Evolutionary conservation across 2,797 vertebrate species (phyloP), one percentile per base, ranked within the genome.

Genomic region (Anguilla anguilla): DNA sequence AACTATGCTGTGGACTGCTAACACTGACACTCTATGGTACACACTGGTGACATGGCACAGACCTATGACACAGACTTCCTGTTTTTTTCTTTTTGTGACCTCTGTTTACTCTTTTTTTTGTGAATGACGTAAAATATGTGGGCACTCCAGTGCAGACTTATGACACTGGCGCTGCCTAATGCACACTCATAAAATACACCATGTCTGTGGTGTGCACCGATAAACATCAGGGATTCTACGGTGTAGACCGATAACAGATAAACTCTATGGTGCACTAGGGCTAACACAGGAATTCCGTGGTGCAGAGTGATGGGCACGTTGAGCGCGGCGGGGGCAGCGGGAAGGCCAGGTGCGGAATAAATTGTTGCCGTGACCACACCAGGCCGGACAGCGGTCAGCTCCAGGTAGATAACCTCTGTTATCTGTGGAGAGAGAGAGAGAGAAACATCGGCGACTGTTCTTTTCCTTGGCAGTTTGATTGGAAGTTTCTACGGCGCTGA

Each of bases 401-500:
- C 92, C 91, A 91, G 92, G 92, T 93, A 92, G 92, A 95, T 90
- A 88, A 82, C 61, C 89, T 87, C 89, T 87, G 87, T 86, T 46
- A 51, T 86, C 81, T 84, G 51, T 64, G 88, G 69, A 49, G 59
- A 64, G 84, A 67, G 85, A 84, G n/a, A 51, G 67, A 28, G 86
- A 86, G 90, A 91, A 88, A 91, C 92, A 93, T 91, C 92, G 92
- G 92, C 90, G 89, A 89, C 87, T 85, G 92, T 90, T 93, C 86
- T 91, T 89, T 95, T 95, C 94, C 93, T 94, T 95, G 94, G 94
- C 93, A 88, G 91, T 91, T 67, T 67, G 89, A 94, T 94, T 88
- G 91, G 94, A 96, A 95, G 93, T 95, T 94, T 92, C 93, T 93
- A 35, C 93, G 92, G 91, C 94, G 95, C 96, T 95, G 95, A 95